Conservation (phyloP, 2,888 invertebrate genomes). For the Cacoxenus indagator region DNA sequence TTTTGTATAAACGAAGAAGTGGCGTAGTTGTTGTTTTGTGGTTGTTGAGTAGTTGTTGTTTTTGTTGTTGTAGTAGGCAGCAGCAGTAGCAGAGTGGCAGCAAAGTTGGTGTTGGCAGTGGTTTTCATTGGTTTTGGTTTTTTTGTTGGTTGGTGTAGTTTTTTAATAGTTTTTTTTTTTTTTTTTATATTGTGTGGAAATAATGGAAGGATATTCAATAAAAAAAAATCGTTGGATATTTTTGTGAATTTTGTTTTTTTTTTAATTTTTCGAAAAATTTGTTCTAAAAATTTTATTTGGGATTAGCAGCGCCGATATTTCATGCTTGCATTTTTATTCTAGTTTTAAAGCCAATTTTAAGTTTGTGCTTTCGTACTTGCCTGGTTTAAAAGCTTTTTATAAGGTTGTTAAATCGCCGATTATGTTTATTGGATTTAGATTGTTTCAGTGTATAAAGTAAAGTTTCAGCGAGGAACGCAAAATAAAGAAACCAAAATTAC, state of each 20-base stretch:
- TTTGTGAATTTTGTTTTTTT: neutral
- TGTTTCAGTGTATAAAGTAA: neutral
- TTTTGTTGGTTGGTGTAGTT: slow-evolving; percentile 36
- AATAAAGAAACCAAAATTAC: neutral
- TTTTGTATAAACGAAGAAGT: neutral
- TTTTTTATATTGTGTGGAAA: slow-evolving; percentile 48
- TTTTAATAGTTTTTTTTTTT: slow-evolving; percentile 45
- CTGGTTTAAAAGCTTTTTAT: neutral
- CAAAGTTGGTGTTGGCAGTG: slow-evolving; percentile 45
- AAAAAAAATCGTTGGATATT: slow-evolving; percentile 14
- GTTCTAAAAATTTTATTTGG: neutral
- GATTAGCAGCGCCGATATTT: neutral
- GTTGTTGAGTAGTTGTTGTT: neutral
- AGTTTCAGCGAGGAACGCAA: neutral
- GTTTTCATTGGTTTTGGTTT: slow-evolving; percentile 30
- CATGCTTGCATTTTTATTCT: neutral
- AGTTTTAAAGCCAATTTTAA: slow-evolving; percentile 3
- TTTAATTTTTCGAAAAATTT: neutral
- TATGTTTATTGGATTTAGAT: neutral
- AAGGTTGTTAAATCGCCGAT: neutral
- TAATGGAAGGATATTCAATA: slow-evolving; percentile 67
- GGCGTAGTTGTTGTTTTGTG: slow-evolving; percentile 15
- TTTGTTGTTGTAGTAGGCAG: slow-evolving; percentile 9
- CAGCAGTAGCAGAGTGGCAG: slow-evolving; percentile 62
- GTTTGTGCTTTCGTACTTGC: slow-evolving; percentile 29